phyloP scores from a whole-genome alignment of 2,888 invertebrate genomes.

The Neelides folsomi region DNA sequence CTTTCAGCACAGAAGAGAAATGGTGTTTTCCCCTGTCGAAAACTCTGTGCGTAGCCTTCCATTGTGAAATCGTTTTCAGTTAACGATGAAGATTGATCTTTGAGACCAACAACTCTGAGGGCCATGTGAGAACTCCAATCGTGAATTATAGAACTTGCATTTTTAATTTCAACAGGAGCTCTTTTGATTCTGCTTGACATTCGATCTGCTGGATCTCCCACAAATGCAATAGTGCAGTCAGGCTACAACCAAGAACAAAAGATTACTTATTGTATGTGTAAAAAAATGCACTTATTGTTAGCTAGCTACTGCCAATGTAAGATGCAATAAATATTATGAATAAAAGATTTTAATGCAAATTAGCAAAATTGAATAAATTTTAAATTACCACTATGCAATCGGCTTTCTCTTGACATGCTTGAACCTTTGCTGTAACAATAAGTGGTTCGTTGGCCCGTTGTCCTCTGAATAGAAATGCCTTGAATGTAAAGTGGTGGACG shows the following conservation, averaged over 20 bases:
- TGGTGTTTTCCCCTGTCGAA: neutral
- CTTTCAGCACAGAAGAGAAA: constrained; percentile 20
- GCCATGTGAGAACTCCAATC: constrained; percentile 27
- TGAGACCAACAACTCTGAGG: constrained; percentile 25
- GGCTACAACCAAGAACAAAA: no score
- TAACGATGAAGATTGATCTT: constrained; percentile 22
- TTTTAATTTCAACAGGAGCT: constrained; percentile 15
- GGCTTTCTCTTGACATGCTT: constrained; percentile 28
- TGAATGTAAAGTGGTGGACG: constrained; percentile 31
- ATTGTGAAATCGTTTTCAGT: constrained; percentile 17
- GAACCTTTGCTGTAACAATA: constrained; percentile 30
- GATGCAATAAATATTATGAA: no score
- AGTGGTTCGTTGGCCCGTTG: constrained; percentile 32
- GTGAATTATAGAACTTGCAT: constrained; percentile 20
- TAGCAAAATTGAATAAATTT: no score
- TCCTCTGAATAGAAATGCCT: constrained; percentile 31
- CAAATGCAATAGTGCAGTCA: no score
- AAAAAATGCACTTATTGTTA: no score
- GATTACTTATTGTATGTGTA: no score
- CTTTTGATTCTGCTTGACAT: neutral
- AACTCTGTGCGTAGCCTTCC: neutral
- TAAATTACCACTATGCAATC: constrained; percentile 21
- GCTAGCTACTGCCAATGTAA: no score
- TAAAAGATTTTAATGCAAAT: neutral
- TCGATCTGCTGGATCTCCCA: no score